phyloP scores from a whole-genome alignment of 1,140 invertebrate genomes.

The Formica exsecta region DNA sequence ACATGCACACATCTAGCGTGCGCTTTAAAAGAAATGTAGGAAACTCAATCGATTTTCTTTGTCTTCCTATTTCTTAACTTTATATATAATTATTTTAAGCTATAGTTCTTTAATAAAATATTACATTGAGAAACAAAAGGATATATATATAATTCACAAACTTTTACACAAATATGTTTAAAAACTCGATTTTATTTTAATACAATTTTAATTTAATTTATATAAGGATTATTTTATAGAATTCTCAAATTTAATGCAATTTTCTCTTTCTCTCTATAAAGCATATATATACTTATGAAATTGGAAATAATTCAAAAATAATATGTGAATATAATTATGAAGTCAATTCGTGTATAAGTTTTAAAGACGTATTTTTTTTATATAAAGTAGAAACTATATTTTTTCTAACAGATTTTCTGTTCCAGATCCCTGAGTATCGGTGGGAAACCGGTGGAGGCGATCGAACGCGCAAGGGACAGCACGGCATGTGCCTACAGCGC shows the following conservation, averaged over 20 bases:
- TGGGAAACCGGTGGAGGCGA: constrained; percentile 82
- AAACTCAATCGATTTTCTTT: constrained; percentile 19
- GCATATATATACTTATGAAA: neutral
- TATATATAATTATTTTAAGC: neutral
- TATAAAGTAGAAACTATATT: neutral
- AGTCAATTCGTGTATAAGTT: neutral
- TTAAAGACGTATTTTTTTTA: neutral
- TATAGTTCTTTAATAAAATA: neutral
- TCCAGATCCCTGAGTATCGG: constrained; percentile 84
- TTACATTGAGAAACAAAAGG: neutral
- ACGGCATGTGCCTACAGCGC: constrained; percentile 86
- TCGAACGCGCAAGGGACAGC: constrained; percentile 84
- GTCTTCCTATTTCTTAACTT: neutral
- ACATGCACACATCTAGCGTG: neutral
- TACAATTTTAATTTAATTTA: neutral
- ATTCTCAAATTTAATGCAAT: neutral
- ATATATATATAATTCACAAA: no score
- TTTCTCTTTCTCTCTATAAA: no score
- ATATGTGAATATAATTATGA: neutral
- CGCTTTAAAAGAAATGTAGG: neutral
- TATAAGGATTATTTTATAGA: neutral
- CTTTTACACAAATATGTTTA: no score
- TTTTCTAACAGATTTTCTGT: constrained; percentile 23
- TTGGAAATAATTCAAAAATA: neutral
- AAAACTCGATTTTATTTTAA: no score